Percentiles rank a stretch among this genome's conserved stretches.
phyloP scores from a whole-genome alignment of 64 coral and sea anemone genomes.

The Hydrozoanthus tunicans region DNA sequence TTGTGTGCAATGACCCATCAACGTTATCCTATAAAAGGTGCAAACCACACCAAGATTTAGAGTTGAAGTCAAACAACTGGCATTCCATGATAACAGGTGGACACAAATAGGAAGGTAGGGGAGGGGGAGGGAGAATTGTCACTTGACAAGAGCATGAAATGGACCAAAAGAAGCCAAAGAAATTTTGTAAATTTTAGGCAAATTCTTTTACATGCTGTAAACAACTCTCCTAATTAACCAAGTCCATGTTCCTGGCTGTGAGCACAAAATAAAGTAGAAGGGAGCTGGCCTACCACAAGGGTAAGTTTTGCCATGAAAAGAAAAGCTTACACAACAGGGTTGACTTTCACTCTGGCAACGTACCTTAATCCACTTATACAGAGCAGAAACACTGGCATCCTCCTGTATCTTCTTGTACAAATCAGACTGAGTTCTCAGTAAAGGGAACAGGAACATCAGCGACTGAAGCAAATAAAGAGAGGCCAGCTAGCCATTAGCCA shows the following conservation, averaged over 20 bases:
- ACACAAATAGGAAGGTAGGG: not conserved
- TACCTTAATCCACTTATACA: constrained; percentile 99
- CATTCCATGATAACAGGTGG: not conserved
- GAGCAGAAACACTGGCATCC: constrained; percentile 77
- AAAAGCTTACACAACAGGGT: not conserved
- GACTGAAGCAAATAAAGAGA: constrained; percentile 58
- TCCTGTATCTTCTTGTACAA: constrained; percentile 86
- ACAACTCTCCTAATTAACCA: too few relatives aligned
- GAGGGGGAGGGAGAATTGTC: too few relatives aligned
- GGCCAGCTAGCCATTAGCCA: too few relatives aligned
- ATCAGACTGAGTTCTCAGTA: constrained; percentile 88
- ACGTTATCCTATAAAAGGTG: constrained; percentile 75
- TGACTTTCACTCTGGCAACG: not conserved
- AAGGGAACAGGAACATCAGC: constrained; percentile 84
- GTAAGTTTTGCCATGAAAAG: not conserved
- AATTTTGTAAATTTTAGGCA: too few relatives aligned
- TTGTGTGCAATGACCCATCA: constrained; percentile 73
- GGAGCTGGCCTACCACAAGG: too few relatives aligned
- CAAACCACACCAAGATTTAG: not conserved
- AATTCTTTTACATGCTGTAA: too few relatives aligned
- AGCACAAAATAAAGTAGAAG: too few relatives aligned
- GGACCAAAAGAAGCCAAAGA: too few relatives aligned
- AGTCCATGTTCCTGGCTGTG: too few relatives aligned
- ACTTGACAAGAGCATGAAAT: too few relatives aligned
- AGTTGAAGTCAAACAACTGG: not conserved